Base-by-base conservation (phyloP, 2,888 invertebrate species). In the Coelogynopora nodosa region DNA sequence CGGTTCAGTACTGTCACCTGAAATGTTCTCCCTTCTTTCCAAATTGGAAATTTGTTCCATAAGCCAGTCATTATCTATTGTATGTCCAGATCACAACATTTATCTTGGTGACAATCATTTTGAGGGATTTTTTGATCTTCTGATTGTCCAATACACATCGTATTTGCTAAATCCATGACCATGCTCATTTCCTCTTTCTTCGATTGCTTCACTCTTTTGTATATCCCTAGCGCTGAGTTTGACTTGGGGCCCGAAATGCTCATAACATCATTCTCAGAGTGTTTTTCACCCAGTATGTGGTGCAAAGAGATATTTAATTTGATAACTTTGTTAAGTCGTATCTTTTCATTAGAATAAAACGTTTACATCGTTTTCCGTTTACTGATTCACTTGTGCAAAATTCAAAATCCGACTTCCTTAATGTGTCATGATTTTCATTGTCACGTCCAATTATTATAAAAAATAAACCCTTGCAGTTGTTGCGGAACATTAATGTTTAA, bases 51-150 rank as follows among this genome's bases (percentile, higher is more conserved):
- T n/a, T n/a, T n/a, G n/a, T n/a, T n/a, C n/a, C n/a, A n/a, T n/a
- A n/a, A n/a, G n/a, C n/a, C n/a, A n/a, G n/a, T n/a, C n/a, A n/a
- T n/a, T n/a, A n/a, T n/a, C n/a, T n/a, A n/a, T n/a, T n/a, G n/a
- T n/a, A 74, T 23, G 74, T 74, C 74, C 74, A 26, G 74, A 74
- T 74, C n/a, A n/a, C n/a, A n/a, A n/a, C n/a, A n/a, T n/a, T n/a
- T n/a, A n/a, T n/a, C n/a, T n/a, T n/a, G n/a, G n/a, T n/a, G n/a
- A n/a, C n/a, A n/a, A n/a, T n/a, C 23, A n/a, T n/a, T n/a, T n/a
- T n/a, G n/a, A n/a, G n/a, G n/a, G n/a, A n/a, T 49, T 49, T 49
- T 49, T 18, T 49, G 49, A 13, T 49, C 49, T 49, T 49, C 49
- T 18, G 49, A 49, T 49, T 49, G 49, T 49, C 49, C 49, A 49